Conservation (phyloP, 1,140 invertebrate species). For the Theocolax elegans region DNA sequence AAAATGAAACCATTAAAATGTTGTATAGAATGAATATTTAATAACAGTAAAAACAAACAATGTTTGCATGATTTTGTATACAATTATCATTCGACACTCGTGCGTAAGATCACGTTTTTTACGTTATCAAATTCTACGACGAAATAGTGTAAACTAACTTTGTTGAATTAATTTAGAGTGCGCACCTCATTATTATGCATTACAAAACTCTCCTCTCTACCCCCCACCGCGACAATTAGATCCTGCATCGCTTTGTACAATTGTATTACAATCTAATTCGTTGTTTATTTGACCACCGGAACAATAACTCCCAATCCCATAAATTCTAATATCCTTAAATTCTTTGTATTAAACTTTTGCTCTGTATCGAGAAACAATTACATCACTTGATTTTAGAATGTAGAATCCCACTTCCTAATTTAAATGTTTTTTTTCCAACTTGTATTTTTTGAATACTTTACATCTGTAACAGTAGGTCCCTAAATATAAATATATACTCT, state of each 20-base stretch:
- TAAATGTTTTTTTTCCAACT: too few species aligned
- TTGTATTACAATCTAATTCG: slow-evolving; percentile 23
- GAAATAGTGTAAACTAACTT: slow-evolving; percentile 36
- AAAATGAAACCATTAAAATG: background rate
- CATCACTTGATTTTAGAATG: background rate
- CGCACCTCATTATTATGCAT: slow-evolving; percentile 37
- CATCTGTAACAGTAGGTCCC: too few species aligned
- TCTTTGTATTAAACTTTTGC: too few species aligned
- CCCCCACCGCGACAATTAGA: slow-evolving; percentile 35
- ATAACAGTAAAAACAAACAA: background rate
- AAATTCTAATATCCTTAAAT: too few species aligned
- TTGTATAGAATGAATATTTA: background rate
- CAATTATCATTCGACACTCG: slow-evolving; percentile 3
- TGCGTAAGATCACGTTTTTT: slow-evolving; percentile 31
- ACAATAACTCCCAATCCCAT: background rate
- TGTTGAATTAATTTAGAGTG: slow-evolving; percentile 34
- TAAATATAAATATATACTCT: too few species aligned
- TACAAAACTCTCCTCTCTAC: slow-evolving; percentile 35
- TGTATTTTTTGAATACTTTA: too few species aligned
- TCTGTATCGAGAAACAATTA: too few species aligned
- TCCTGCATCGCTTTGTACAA: slow-evolving; percentile 52
- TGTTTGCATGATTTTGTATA: slow-evolving; percentile 18
- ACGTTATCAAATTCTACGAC: slow-evolving; percentile 2
- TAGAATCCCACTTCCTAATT: too few species aligned
- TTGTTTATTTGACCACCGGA: slow-evolving; percentile 4